Base-by-base conservation (phyloP, 2,888 invertebrate species). In the Rugalucina vietnamica region DNA sequence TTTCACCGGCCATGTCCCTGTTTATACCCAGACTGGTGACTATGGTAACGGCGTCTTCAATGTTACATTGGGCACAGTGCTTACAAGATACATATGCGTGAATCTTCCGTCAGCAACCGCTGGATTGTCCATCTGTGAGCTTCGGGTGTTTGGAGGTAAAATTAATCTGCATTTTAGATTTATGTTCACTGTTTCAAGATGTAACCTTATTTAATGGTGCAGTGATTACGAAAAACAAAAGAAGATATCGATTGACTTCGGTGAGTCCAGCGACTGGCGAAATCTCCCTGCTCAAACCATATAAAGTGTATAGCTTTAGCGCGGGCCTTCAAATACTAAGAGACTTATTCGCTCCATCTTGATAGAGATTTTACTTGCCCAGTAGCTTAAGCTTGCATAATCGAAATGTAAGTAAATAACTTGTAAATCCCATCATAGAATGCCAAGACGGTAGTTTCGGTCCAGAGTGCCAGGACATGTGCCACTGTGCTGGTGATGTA, bases 71-170 rank as follows among this genome's bases (percentile, higher is more conserved):
- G 57, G 21, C 21, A 37, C 39, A 10, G 34, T 74, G 3, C 43
- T 74, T 43, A 73, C 82, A 10, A 75, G 72, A 39, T 82, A 76
- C 49, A 54, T 85, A 1, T 60, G 65, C 39, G 71, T 85, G 34
- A 69, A 69, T 24, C 39, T 79, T 29, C 73, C 76, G 0, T n/a
- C n/a, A n/a, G 29, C 32, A 1, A 29, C 72, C 18, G 85, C 79
- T 10, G 43, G 73, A 12, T 81, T 88, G 14, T 83, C 86, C 0
- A 57, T 88, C 27, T 88, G 88, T 76, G 88, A 88, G 74, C 84
- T 88, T 24, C 74, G 80, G 12, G 88, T 88, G 1, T 88, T 84
- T 65, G 88, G 88, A 76, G 85, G 85, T 82, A 74, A 32, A 43
- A 43, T 18, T 43, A 12, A 12, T 18, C 8, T 8, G 8, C 43